Evolutionary conservation across 1,140 invertebrate species (phyloP).

Genomic region (Drosophila tropicalis): DNA sequence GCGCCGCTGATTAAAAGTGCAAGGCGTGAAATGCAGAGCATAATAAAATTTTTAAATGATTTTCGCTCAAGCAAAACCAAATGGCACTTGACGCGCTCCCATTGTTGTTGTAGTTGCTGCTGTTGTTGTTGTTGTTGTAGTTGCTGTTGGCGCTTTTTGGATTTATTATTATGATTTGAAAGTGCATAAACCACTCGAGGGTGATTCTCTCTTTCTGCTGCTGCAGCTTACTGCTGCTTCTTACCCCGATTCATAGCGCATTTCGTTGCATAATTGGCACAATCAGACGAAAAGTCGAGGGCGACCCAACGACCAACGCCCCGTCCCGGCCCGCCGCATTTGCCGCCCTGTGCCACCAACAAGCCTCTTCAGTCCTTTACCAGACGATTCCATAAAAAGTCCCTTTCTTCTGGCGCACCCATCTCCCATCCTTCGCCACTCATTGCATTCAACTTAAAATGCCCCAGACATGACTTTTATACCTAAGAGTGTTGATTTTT

Average conservation of each 20-base stretch:
- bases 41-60: conserved; percentile 76
- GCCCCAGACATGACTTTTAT: conserved; percentile 18
- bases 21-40: conserved; percentile 74
- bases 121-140: conserved; percentile 22
- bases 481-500: conserved; percentile 64
- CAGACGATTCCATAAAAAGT: conserved; percentile 47
- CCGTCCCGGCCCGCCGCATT: conserved; percentile 13
- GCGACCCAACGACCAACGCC: conserved; percentile 55
- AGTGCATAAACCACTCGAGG: conserved; percentile 79
- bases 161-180: conserved; percentile 82
- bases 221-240: background rate
- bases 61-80: conserved; percentile 72
- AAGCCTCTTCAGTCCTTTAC: conserved; percentile 29
- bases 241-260: conserved; percentile 58
- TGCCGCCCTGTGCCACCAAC: conserved; percentile 4
- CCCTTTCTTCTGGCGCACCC: background rate
- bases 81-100: conserved; percentile 63
- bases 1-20: conserved; percentile 74
- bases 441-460: conserved; percentile 17
- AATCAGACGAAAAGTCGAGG: conserved; percentile 71
- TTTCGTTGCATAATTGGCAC: conserved; percentile 79
- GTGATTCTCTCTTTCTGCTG: conserved; percentile 17
- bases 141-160: conserved; percentile 58
- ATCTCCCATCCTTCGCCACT: too few relatives aligned
- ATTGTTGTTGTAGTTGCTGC: conserved; percentile 28